Evolutionary conservation across 2,888 invertebrate genomes (phyloP).

Genomic region (Deilephila elpenor): DNA sequence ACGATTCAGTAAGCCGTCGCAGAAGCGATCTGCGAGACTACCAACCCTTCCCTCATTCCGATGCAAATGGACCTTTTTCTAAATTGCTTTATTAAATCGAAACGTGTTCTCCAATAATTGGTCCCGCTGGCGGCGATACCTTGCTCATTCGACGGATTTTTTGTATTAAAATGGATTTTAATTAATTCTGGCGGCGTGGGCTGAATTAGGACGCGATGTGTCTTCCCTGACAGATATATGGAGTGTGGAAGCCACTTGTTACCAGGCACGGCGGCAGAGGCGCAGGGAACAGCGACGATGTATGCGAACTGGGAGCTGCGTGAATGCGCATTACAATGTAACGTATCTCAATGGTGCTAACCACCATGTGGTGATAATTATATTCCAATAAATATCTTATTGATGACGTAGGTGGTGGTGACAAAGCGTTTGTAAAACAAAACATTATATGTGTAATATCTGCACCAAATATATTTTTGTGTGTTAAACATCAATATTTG

Average conservation of each 20-base stretch:
- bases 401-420: no score
- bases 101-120: constrained; percentile 78
- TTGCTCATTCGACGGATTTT: constrained; percentile 25
- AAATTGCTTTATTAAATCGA: constrained; percentile 81
- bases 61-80: constrained; percentile 78
- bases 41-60: constrained; percentile 69
- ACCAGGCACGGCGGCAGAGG: neutral
- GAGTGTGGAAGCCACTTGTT: constrained; percentile 27
- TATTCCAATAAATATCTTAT: no score
- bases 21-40: neutral
- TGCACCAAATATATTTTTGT: no score
- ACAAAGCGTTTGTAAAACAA: no score
- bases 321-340: neutral
- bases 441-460: no score
- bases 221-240: constrained; percentile 29
- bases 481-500: no score
- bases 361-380: neutral
- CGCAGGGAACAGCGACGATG: neutral
- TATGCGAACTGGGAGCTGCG: neutral
- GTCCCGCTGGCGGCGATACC: constrained; percentile 42
- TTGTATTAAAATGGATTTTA: constrained; percentile 39
- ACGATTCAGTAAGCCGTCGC: neutral
- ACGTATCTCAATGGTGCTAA: neutral
- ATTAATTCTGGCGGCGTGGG: constrained; percentile 38
- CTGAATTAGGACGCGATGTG: constrained; percentile 34